Conservation (phyloP, 1,140 invertebrate genomes). For the Anoplolepis gracilipes region DNA sequence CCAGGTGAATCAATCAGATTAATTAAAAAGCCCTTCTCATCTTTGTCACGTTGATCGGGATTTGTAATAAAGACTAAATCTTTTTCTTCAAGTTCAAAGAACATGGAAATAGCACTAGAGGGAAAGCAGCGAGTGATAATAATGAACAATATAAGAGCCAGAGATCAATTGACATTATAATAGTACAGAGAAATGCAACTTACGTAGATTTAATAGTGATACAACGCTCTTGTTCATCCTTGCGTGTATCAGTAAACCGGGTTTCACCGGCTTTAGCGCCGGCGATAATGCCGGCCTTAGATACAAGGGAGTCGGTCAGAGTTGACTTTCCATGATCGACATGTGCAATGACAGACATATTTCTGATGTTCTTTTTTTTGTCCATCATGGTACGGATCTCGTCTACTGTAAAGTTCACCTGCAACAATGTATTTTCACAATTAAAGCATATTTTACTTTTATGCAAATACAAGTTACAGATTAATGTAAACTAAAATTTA, state of each 20-base stretch:
- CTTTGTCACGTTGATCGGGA: constrained; percentile 95
- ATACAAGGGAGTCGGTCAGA: constrained; percentile 99
- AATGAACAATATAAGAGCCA: neutral
- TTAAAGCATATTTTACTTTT: neutral
- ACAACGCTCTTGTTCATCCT: constrained; percentile 99
- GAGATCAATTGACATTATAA: neutral
- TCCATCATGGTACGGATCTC: constrained; percentile 99
- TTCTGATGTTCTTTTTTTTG: constrained; percentile 99
- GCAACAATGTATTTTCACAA: constrained; percentile 78
- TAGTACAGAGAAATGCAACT: constrained; percentile 83
- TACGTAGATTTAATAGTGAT: constrained; percentile 99
- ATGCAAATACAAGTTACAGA: neutral
- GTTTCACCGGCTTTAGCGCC: constrained; percentile 99
- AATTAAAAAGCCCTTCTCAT: constrained; percentile 98
- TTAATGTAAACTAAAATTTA: neutral
- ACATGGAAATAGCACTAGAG: constrained; percentile 98
- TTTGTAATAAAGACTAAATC: constrained; percentile 96
- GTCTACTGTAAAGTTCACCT: constrained; percentile 99
- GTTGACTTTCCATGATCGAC: constrained; percentile 99
- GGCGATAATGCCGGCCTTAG: constrained; percentile 99
- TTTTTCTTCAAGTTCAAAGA: constrained; percentile 97
- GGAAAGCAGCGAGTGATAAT: constrained; percentile 54
- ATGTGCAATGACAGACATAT: constrained; percentile 99
- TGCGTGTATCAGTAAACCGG: constrained; percentile 99
- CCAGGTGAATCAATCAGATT: constrained; percentile 99